Evolutionary conservation across 2,888 invertebrate genomes (phyloP), one percentile per base, ranked within the genome.

Genomic region (Stenotaenia linearis): DNA sequence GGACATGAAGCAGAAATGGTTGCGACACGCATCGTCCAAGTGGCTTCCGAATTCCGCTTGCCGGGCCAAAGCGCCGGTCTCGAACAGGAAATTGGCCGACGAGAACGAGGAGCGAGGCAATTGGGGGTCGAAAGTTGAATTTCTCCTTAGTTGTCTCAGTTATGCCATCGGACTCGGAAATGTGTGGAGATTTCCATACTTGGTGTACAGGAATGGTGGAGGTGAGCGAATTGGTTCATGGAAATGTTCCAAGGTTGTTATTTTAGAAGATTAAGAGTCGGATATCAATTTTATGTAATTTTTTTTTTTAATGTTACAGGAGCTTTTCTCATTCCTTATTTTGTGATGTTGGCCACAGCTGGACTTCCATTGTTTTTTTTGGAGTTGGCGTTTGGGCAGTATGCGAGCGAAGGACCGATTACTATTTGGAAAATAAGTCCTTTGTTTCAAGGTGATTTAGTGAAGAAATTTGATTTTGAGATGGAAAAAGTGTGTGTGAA

Each of bases 131-230:
- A 85, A 86, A 81, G 83, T 89, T 78, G 90, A 90, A 84, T 90
- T 90, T 83, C 86, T 90, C 23, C 85, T 90, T 0, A 89, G 90
- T 1, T 89, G 89, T 77, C 87, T 91, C 28, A 90, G 90, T 45
- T 88, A 90, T 84, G 89, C 89, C 10, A 89, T 90, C 75, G 90
- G 90, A 0, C 85, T 90, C 15, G 90, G 91, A 74, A 91, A 91
- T 83, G 87, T 91, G 10, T 91, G 91, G 91, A 85, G 90, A 80
- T 91, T 91, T 85, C 91, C 91, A 5, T 90, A 91, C 82, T 85
- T 89, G 9, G 89, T 88, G 82, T 89, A 88, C 84, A 82, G 84
- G 45, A 86, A 86, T 80, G 86, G 86, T 9, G 86, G 86, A 82
- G 85, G 85, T 85, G 79, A 79, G 76, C 35, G 74, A 18, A 30